phyloP scores from a whole-genome alignment of 2,113 vertebrate genomes.

The Ia io region DNA sequence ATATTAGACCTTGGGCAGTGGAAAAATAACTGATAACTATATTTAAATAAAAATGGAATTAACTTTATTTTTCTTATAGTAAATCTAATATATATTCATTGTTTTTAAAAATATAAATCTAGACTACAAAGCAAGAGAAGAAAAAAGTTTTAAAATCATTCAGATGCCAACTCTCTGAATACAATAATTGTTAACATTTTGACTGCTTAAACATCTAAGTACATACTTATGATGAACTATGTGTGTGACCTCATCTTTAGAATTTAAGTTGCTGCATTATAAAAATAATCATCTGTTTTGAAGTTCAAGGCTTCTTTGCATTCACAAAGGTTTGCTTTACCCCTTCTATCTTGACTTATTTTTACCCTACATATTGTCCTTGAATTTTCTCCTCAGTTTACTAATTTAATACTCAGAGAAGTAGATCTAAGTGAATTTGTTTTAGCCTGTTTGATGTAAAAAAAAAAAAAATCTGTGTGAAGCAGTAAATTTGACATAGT shows the following conservation, averaged over 20 bases:
- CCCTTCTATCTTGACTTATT: background rate
- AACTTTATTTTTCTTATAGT: conserved; percentile 3
- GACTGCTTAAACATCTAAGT: background rate
- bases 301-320: background rate
- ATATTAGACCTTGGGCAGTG: background rate
- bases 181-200: conserved; percentile 27
- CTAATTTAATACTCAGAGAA: background rate
- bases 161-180: background rate
- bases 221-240: background rate
- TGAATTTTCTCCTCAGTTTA: background rate
- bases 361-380: background rate
- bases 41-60: conserved; percentile 2
- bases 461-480: background rate
- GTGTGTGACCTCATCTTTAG: background rate
- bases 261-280: conserved; percentile 6
- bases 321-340: background rate
- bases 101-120: background rate
- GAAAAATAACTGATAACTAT: background rate
- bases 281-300: background rate
- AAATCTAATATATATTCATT: background rate
- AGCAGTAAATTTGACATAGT: background rate
- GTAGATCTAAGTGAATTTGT: background rate
- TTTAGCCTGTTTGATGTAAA: background rate
- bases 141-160: background rate
- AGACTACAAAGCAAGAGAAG: background rate